phyloP scores from a whole-genome alignment of 2,113 vertebrate genomes.

The Leucopternis melanops region DNA sequence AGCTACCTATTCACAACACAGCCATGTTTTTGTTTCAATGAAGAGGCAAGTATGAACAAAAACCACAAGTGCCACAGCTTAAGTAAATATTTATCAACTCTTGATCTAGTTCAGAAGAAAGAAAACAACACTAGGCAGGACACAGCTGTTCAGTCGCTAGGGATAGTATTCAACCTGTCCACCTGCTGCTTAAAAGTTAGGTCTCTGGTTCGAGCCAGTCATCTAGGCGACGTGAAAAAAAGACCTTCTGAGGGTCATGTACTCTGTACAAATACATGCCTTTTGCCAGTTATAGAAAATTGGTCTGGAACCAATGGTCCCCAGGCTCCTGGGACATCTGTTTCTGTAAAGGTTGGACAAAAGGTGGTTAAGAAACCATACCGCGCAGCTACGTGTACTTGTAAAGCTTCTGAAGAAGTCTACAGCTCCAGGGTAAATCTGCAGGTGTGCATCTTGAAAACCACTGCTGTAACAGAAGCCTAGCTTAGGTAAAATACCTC shows the following conservation, averaged over 20 bases:
- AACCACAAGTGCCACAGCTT: neutral
- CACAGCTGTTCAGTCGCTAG: neutral
- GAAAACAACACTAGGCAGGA: neutral
- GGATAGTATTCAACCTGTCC: neutral
- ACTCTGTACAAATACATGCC: neutral
- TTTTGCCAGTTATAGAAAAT: neutral
- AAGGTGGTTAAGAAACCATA: neutral
- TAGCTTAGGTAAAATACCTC: neutral
- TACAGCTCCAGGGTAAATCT: neutral
- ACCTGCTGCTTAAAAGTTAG: neutral
- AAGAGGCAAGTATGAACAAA: neutral
- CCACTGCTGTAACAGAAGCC: neutral
- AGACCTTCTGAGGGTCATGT: neutral
- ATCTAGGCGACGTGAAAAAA: neutral
- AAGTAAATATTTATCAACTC: neutral
- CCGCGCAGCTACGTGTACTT: accelerated
- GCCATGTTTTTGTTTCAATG: neutral
- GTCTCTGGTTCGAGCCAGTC: neutral
- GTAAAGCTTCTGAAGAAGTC: neutral
- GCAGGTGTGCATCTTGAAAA: neutral
- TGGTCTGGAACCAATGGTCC: neutral
- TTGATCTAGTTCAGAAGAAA: neutral
- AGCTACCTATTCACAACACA: neutral
- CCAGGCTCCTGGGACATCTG: neutral
- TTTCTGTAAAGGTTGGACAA: neutral